Evolutionary conservation across 2,888 invertebrate genomes (phyloP).

Genomic region (Trissonchulus sp.): DNA sequence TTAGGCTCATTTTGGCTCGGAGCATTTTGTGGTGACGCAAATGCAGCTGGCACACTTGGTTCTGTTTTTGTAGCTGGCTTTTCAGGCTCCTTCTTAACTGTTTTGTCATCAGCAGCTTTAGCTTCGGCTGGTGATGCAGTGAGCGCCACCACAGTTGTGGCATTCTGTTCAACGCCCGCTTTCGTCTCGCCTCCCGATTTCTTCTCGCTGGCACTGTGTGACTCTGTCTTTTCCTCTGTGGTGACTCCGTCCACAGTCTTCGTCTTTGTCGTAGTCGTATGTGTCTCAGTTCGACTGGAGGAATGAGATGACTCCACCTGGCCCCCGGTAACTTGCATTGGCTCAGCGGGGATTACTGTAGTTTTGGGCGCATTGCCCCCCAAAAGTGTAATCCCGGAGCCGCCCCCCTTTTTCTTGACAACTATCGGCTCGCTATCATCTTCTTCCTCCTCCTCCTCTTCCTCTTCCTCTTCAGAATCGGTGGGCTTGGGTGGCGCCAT

Average conservation of each 20-base stretch:
- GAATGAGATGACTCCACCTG: not conserved
- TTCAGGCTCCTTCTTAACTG: too few relatives aligned
- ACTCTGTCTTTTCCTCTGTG: not conserved
- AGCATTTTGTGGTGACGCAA: too few relatives aligned
- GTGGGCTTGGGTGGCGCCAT: not conserved
- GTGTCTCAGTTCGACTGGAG: not conserved
- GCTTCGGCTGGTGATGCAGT: not conserved
- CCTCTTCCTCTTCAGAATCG: not conserved
- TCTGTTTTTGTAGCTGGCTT: not conserved
- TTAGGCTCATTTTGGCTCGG: not conserved
- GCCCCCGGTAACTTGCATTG: not conserved
- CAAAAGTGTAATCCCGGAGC: not conserved
- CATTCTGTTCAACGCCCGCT: not conserved
- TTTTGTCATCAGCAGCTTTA: not conserved
- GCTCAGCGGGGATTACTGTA: not conserved
- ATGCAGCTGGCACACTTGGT: not conserved
- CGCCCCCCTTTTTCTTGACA: not conserved
- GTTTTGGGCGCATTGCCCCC: not conserved
- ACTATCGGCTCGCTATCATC: not conserved
- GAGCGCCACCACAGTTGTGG: not conserved
- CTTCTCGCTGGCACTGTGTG: not conserved
- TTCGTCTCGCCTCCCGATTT: not conserved
- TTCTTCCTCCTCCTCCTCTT: not conserved
- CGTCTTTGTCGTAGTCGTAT: not conserved
- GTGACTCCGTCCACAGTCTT: not conserved